Evolutionary conservation across 2,888 invertebrate genomes (phyloP), one percentile per base, ranked within the genome.

Genomic region (Coenonympha glycerion): DNA sequence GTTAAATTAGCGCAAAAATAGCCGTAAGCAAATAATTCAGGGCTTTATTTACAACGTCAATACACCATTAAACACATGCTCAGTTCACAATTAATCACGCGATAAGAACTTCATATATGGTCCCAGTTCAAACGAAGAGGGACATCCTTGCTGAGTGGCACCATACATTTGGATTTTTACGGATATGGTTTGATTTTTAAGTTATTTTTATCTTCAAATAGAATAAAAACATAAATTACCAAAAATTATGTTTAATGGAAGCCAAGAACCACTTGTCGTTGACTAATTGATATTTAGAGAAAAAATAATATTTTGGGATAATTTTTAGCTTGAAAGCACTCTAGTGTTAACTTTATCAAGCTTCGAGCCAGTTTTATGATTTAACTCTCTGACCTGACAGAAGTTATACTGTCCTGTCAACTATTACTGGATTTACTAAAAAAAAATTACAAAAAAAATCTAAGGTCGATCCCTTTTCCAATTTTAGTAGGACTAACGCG

Each of bases 71-170:
- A 47, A 49, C 44, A 46, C 47, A 44, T 47, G 44, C 49, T 46
- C 41, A 34, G 41, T 41, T 46, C 19, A 37, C 53, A 52, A 61
- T 62, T 58, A 57, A 62, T 62, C 62, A 62, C 47, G 44, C 52
- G 62, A 60, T 61, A 61, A 59, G 52, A 48, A 39, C 34, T 56
- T 55, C 61, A 40, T 60, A 60, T 61, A 61, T 58, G 62, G 62
- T 47, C 52, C 52, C 47, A 48, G 48, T 34, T 49, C 56, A 51
- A 47, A 51, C 28, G 49, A 34, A 34, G 22, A 15, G 15, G 33
- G 6, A 21, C 31, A 47, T 49, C 44, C 30, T 45, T 45, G 39
- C 24, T 42, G 37, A 26, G 4, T 9, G 9, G n/a, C 15, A 16
- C 45, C 45, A 24, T 34, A 31, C 19, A 30, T 42, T 31, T 37